These are phyloP conservation scores for Synanthedon andrenaeformis DNA, from an alignment of 2,888 invertebrate species.

Conservation along the genomic window DNA sequence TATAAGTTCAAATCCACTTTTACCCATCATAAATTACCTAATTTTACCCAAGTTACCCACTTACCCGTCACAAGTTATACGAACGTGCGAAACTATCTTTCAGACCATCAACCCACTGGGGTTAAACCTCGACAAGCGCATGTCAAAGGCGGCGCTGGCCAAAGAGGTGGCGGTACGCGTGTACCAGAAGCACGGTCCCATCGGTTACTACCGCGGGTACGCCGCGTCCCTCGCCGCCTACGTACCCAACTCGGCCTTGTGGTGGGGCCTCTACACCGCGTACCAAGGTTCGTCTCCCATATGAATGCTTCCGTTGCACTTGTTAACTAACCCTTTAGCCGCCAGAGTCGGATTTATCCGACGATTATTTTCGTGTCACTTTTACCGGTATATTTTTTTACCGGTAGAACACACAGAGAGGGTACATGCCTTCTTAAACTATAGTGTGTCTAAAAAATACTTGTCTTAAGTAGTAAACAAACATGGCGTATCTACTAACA, in stretches of 20 bases:
- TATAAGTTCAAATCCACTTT: no score
- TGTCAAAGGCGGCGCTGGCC: slow-evolving; percentile 77
- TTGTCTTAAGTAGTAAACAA: neutral
- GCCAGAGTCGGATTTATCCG: no score
- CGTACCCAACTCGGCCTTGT: slow-evolving; percentile 96
- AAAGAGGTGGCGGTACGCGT: slow-evolving; percentile 82
- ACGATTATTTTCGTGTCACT: no score
- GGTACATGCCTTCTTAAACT: no score
- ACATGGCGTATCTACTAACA: no score
- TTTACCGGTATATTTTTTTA: no score
- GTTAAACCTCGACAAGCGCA: slow-evolving; percentile 71
- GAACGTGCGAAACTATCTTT: neutral
- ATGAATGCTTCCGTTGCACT: neutral
- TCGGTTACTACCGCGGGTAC: slow-evolving; percentile 95
- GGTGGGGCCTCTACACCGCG: slow-evolving; percentile 96
- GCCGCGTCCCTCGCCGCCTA: slow-evolving; percentile 91
- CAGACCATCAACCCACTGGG: slow-evolving; percentile 81
- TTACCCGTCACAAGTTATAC: no score
- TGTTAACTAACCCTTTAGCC: no score
- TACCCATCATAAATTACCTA: no score
- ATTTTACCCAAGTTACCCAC: no score
- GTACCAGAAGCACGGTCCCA: slow-evolving; percentile 82
- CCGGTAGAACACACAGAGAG: no score
- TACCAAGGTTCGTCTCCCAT: slow-evolving; percentile 81
- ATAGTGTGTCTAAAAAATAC: no score